Base-by-base conservation (phyloP, 2,888 invertebrate species). In the Elegia similella region DNA sequence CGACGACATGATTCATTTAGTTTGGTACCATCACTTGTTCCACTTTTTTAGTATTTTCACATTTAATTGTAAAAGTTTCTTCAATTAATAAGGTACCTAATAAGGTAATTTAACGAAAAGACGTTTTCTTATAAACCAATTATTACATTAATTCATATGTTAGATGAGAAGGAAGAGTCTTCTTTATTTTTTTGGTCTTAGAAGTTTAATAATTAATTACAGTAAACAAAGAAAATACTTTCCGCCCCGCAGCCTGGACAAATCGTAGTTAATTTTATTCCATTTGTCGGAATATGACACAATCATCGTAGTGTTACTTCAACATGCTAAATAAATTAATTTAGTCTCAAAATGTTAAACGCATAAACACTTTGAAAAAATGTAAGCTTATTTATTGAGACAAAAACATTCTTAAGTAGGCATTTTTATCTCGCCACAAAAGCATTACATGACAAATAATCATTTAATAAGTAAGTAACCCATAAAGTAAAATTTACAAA, bases 1-100 rank as follows among this genome's bases (percentile, higher is more conserved):
- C 59, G 78, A 79, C 65, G 88, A 80, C 89, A 85, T 83, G 59
- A 65, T 78, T 76, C 68, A 72, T 72, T 75, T 70, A 65, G 61
- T 68, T 60, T 62, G 73, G 67, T 70, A 76, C 68, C 78, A 78
- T 75, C 68, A 67, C 68, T 63, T 56, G 57, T 46, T 58, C 44
- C 44, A 60, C 52, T 57, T 50, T 38, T 29, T 50, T n/a, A 13
- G 8, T 15, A n/a, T 42, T 42, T 42, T 42, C 7, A 13, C 15
- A n/a, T 16, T 42, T 3, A 50, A 50, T 32, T 10, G n/a, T 23
- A 23, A 13, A 16, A 15, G 10, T 34, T 38, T 52, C 13, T 34
- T 8, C 38, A 16, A n/a, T 7, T 8, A n/a, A 12, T 17, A 17
- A 15, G 13, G 10, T 13, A 38, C n/a, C n/a, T n/a, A n/a, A n/a